phyloP scores from a whole-genome alignment of 2,797 vertebrate species.

The Platyrinchus mystaceus region DNA sequence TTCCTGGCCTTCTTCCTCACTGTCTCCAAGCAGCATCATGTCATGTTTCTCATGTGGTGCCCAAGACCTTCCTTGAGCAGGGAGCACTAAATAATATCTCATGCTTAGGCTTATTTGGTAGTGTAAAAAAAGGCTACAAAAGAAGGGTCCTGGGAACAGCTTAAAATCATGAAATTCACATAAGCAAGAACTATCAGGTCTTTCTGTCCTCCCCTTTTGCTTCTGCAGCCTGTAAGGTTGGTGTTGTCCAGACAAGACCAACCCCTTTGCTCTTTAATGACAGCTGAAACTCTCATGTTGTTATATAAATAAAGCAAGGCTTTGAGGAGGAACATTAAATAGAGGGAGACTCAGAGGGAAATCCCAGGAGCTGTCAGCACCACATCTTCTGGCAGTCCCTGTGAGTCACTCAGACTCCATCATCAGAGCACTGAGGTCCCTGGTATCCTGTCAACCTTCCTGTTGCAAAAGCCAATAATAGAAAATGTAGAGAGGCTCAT shows the following conservation, averaged over 20 bases:
- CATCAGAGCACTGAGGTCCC: background rate
- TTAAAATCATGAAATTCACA: background rate
- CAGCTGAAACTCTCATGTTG: background rate
- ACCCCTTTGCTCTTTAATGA: background rate
- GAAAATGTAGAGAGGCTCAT: background rate
- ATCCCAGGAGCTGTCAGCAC: background rate
- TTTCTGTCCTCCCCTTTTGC: background rate
- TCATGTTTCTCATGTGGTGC: accelerated
- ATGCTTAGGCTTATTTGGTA: background rate
- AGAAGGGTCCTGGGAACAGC: background rate
- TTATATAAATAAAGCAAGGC: background rate
- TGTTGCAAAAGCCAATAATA: background rate
- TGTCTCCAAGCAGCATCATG: background rate
- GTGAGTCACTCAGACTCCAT: background rate
- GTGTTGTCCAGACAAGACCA: background rate
- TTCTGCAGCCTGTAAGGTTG: background rate
- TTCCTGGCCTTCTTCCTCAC: background rate
- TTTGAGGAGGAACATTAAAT: background rate
- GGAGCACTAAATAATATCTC: background rate
- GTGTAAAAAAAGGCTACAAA: background rate
- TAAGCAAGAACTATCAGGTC: background rate
- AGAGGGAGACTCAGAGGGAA: background rate
- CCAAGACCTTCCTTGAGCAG: background rate
- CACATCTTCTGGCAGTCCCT: background rate
- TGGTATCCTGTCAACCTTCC: background rate